Percentiles rank a stretch among this genome's conserved stretches.
Evolutionary conservation across 1,140 invertebrate species (phyloP).

Genomic region (Polypedilum vanderplanki): DNA sequence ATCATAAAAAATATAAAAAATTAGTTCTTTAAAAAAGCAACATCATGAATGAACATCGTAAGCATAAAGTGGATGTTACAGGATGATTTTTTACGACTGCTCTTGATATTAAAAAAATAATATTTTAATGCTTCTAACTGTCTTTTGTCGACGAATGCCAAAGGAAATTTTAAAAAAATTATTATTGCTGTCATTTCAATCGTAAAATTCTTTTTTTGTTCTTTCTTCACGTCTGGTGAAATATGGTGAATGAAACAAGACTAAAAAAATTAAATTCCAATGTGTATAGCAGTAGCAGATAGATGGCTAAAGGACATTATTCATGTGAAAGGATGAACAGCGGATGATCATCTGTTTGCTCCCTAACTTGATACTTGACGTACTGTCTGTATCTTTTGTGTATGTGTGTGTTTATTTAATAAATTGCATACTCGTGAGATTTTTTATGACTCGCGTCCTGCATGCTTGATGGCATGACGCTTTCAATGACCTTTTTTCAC

Average conservation of each 20-base stretch:
- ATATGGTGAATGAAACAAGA: not conserved
- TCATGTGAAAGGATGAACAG: not conserved
- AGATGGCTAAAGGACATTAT: constrained; percentile 21
- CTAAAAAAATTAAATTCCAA: constrained; percentile 26
- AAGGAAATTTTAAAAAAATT: not conserved
- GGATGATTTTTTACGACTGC: not conserved
- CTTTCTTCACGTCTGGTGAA: not conserved
- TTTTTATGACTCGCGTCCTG: not conserved
- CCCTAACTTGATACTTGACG: no score
- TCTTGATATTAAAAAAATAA: constrained; percentile 14
- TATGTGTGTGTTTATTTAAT: not conserved
- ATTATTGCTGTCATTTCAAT: constrained; percentile 24
- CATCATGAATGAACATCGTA: not conserved
- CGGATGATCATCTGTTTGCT: constrained; percentile 11
- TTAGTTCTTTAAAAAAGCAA: not conserved
- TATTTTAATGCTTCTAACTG: constrained; percentile 7
- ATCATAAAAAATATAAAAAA: not conserved
- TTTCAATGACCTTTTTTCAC: not conserved
- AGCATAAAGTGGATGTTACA: constrained; percentile 18
- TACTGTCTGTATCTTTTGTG: not conserved
- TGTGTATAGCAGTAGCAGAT: constrained; percentile 24
- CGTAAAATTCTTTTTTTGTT: constrained; percentile 1
- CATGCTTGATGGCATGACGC: not conserved
- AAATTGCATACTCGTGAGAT: constrained; percentile 25
- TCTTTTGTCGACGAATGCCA: constrained; percentile 20